Evolutionary conservation across 1,140 invertebrate species (phyloP).

Genomic region (Eumaeus atala): DNA sequence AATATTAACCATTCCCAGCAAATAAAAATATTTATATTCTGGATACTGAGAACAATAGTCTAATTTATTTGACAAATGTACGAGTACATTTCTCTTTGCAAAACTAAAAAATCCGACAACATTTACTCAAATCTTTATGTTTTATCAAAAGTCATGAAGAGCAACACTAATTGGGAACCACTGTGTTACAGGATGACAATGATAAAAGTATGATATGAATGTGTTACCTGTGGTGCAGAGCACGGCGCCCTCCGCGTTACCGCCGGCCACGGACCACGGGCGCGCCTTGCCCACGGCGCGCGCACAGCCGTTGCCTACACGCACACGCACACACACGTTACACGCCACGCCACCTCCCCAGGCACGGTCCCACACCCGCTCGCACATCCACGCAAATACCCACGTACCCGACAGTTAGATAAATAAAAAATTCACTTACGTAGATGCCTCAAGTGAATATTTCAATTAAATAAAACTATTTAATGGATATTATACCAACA

Average conservation of each 20-base stretch:
- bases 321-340: slow-evolving; percentile 24
- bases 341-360: slow-evolving; percentile 8
- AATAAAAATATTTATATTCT: no score
- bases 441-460: no score
- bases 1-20: no score
- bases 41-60: no score
- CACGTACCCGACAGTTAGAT: not conserved
- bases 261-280: slow-evolving; percentile 66
- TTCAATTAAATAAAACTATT: no score
- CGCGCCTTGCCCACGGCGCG: slow-evolving; percentile 61
- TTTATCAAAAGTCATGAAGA: no score
- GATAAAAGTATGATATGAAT: not conserved
- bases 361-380: not conserved
- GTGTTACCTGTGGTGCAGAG: slow-evolving; percentile 59
- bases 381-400: not conserved
- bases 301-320: slow-evolving; percentile 58
- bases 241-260: slow-evolving; percentile 53
- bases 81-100: no score
- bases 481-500: no score
- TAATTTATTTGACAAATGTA: no score
- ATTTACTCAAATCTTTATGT: no score
- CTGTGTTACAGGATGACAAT: not conserved
- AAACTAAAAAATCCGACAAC: no score
- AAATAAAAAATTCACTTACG: not conserved
- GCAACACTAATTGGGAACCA: no score